phyloP scores from a whole-genome alignment of 2,797 vertebrate species.

The Lateolabrax maculatus region DNA sequence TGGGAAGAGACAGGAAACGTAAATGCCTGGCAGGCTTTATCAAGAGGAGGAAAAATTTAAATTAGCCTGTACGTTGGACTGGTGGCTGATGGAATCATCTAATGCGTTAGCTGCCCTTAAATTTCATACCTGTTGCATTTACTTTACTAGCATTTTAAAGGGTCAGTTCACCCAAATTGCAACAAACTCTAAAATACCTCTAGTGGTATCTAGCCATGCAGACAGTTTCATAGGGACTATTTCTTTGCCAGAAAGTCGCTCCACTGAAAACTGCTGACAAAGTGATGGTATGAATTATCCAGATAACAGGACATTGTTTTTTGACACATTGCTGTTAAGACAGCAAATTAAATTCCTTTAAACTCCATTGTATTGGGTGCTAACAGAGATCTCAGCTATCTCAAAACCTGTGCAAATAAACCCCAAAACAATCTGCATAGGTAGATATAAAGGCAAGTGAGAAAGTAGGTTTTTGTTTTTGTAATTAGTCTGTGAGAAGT shows the following conservation, averaged over 20 bases:
- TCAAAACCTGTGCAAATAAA: not conserved
- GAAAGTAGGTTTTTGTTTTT: not conserved
- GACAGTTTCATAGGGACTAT: not conserved
- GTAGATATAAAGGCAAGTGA: not conserved
- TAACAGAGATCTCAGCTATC: not conserved
- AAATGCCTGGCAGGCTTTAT: constrained; percentile 41
- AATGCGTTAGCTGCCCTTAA: not conserved
- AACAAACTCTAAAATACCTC: not conserved
- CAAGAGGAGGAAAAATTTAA: constrained; percentile 17
- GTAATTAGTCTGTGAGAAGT: constrained; percentile 14
- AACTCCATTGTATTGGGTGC: not conserved
- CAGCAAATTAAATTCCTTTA: not conserved
- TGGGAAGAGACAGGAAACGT: constrained; percentile 71
- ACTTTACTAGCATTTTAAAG: constrained; percentile 3
- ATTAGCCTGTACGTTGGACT: not conserved
- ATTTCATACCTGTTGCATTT: not conserved
- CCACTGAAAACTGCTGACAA: not conserved
- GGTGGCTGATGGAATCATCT: constrained; percentile 13
- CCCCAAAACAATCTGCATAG: not conserved
- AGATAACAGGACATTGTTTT: not conserved
- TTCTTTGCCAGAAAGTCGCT: not conserved
- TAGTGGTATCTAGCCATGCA: not conserved
- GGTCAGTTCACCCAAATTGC: not conserved
- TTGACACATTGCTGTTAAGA: not conserved
- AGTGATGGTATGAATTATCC: not conserved